Evolutionary conservation across 2,888 invertebrate species (phyloP).

Genomic region (Eupsilia transversa): DNA sequence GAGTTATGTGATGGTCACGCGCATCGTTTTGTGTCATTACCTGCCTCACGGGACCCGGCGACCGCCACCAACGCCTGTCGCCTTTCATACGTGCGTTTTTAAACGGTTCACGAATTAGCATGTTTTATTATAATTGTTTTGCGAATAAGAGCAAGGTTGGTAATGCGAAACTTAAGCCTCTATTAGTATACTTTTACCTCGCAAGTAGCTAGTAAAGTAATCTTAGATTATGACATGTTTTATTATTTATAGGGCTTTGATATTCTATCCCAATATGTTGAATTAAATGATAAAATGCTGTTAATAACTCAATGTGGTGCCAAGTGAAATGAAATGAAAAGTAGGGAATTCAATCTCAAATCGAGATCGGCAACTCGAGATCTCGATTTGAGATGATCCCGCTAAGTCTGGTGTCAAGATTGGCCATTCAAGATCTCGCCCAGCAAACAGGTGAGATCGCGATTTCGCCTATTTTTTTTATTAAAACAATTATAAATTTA

Average conservation of each 20-base stretch:
- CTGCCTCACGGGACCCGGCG: conserved; percentile 78
- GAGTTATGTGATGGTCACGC: conserved; percentile 76
- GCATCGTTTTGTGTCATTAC: conserved; percentile 85
- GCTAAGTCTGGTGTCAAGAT: background rate
- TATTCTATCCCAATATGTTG: background rate
- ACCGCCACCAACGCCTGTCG: conserved; percentile 74
- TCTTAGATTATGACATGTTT: background rate
- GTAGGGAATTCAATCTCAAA: background rate
- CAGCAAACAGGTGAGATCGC: background rate
- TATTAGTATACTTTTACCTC: conserved; percentile 1
- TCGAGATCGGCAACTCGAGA: background rate
- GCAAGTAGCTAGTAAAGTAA: background rate
- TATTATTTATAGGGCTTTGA: background rate
- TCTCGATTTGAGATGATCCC: no score
- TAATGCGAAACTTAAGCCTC: background rate
- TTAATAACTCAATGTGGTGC: background rate
- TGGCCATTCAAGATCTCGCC: background rate
- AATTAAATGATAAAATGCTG: background rate
- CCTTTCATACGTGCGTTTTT: conserved; percentile 69
- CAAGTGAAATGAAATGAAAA: no score
- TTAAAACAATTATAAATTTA: background rate
- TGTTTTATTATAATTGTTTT: conserved; percentile 37
- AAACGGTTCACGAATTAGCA: conserved; percentile 61
- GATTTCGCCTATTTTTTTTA: no score
- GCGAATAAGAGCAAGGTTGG: conserved; percentile 33